These are phyloP conservation scores for Eurosta solidaginis DNA, from an alignment of 1,140 invertebrate species.

Conservation along the genomic window DNA sequence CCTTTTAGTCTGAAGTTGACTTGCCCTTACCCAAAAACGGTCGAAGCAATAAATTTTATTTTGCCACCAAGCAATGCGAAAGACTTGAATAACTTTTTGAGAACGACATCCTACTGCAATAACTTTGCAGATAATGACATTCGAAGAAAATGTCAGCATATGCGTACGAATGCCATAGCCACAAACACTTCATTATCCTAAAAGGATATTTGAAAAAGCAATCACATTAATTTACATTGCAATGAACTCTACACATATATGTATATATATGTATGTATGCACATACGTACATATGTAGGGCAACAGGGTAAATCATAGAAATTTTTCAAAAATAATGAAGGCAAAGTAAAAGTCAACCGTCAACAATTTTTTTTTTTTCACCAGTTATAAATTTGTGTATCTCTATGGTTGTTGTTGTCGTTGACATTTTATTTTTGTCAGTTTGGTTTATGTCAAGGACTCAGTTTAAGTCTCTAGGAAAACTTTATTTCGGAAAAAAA, in stretches of 20 bases:
- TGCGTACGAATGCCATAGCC: neutral
- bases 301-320: neutral
- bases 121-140: neutral
- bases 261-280: no score
- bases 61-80: no score
- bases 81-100: no score
- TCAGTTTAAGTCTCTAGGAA: neutral
- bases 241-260: no score
- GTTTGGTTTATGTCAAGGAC: neutral
- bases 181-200: slow-evolving; percentile 17
- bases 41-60: no score
- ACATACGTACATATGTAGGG: no score
- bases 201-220: slow-evolving; percentile 6
- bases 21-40: no score
- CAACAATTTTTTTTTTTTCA: neutral
- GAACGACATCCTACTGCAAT: no score
- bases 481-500: neutral
- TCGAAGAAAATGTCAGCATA: neutral
- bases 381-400: neutral
- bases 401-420: neutral
- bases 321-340: neutral
- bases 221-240: slow-evolving; percentile 6
- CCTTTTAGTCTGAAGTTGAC: no score
- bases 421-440: neutral
- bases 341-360: neutral